phyloP scores from a whole-genome alignment of 2,113 vertebrate species.

The Xenopus laevis region DNA sequence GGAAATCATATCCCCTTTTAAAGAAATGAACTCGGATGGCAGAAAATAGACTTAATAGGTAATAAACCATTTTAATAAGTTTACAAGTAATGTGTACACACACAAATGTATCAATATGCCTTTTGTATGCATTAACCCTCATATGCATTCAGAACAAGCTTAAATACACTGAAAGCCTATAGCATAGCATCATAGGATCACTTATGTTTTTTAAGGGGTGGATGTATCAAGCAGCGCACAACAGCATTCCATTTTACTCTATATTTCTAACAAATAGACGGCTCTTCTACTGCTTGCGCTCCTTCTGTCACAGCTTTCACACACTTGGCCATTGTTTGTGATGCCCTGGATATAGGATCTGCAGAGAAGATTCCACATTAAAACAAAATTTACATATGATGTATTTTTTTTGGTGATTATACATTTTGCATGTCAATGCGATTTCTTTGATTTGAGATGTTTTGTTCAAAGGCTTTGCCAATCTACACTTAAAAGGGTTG shows the following conservation, averaged over 20 bases:
- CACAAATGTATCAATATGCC: slow-evolving; percentile 17
- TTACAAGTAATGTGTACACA: slow-evolving; percentile 53
- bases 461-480: too few relatives aligned
- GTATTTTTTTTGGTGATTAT: too few relatives aligned
- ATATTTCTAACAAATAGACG: slow-evolving; percentile 77
- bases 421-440: too few relatives aligned
- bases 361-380: slow-evolving; percentile 28
- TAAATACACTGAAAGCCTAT: slow-evolving; percentile 37
- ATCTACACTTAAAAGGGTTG: too few relatives aligned
- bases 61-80: slow-evolving; percentile 51
- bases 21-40: too few relatives aligned
- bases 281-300: slow-evolving; percentile 86
- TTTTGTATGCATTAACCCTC: slow-evolving; percentile 35
- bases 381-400: too few relatives aligned
- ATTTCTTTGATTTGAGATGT: too few relatives aligned
- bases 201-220: slow-evolving; percentile 37
- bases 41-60: slow-evolving; percentile 6
- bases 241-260: slow-evolving; percentile 14
- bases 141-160: slow-evolving; percentile 50
- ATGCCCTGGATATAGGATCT: slow-evolving; percentile 94
- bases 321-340: slow-evolving; percentile 98
- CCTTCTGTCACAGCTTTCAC: slow-evolving; percentile 93
- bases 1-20: too few relatives aligned
- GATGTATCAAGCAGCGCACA: slow-evolving; percentile 43
- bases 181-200: slow-evolving; percentile 37